Evolutionary conservation across 1,140 invertebrate species (phyloP).

Genomic region (Bombyx mori): ASM3026992v2 NC_085118.1:7468001-7468500

Average conservation of each 20-base stretch:
- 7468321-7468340: no score
- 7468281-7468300: no score
- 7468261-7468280: constrained; percentile 16
- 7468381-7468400: no score
- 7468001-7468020: constrained; percentile 27
- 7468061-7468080: constrained; percentile 26
- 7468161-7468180: constrained; percentile 58
- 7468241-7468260: constrained; percentile 36
- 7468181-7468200: constrained; percentile 63
- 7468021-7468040: constrained; percentile 19
- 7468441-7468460: no score
- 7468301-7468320: no score
- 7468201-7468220: constrained; percentile 64
- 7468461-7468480: constrained; percentile 1
- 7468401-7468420: no score
- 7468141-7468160: constrained; percentile 61
- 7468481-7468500: constrained; percentile 53
- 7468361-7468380: no score
- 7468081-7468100: constrained; percentile 24
- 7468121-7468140: constrained; percentile 36
- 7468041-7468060: constrained; percentile 20
- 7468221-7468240: constrained; percentile 46
- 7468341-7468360: no score
- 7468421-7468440: no score
- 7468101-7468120: constrained; percentile 24